phyloP scores from a whole-genome alignment of 2,113 vertebrate genomes.

The Tetraodon nigroviridis region DNA sequence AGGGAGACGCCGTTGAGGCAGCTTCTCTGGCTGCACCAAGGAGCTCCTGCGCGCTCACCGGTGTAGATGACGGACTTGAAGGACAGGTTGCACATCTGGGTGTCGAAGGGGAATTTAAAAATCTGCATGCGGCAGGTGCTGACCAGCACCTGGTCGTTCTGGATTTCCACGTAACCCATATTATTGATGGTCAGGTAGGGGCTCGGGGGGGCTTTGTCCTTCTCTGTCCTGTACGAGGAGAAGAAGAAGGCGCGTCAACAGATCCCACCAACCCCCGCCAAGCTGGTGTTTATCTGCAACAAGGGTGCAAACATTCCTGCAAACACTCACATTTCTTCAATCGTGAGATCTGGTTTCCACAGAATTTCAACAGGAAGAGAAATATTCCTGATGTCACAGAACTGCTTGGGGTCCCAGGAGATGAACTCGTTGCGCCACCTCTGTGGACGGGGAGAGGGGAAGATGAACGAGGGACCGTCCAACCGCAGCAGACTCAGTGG shows the following conservation, averaged over 20 bases:
- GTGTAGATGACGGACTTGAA: constrained; percentile 51
- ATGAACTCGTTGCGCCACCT: constrained; percentile 62
- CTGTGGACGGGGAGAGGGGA: constrained; percentile 14
- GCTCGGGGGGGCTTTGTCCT: constrained; percentile 44
- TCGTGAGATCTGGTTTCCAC: constrained; percentile 58
- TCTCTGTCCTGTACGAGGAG: constrained; percentile 52
- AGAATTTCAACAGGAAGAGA: constrained; percentile 47
- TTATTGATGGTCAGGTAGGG: constrained; percentile 50
- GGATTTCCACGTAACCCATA: constrained; percentile 38
- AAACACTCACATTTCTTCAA: constrained; percentile 18
- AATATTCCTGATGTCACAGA: constrained; percentile 57
- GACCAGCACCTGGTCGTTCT: constrained; percentile 52
- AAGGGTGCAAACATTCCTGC: no score
- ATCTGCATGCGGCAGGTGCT: constrained; percentile 65
- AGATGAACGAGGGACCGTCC: neutral
- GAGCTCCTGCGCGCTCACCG: constrained; percentile 22
- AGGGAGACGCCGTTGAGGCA: neutral
- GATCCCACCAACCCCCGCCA: no score
- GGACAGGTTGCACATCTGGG: constrained; percentile 58
- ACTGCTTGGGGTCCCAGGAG: constrained; percentile 57
- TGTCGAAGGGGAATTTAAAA: constrained; percentile 65
- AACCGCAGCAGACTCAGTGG: neutral
- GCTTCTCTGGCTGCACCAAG: no score
- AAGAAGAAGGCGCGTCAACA: no score
- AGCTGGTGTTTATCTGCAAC: no score